Evolutionary conservation across 1,140 invertebrate genomes (phyloP).

Genomic region (Apocrypta bakeri): DNA sequence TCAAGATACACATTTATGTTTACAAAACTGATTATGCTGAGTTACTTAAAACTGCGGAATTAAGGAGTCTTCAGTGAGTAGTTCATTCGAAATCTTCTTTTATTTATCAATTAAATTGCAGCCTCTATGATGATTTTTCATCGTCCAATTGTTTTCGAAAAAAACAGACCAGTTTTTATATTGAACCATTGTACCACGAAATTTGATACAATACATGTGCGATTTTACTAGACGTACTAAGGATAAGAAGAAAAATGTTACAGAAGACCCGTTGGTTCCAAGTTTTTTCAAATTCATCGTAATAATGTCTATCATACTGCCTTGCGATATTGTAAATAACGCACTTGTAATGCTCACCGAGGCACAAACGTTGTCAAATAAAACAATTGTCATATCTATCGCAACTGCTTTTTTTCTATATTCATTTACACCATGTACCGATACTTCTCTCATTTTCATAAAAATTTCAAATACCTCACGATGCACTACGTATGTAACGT

Average conservation of each 20-base stretch:
- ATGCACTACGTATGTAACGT: not conserved
- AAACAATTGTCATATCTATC: slow-evolving; percentile 29
- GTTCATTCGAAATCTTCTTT: not conserved
- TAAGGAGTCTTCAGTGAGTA: not conserved
- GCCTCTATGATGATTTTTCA: too few species aligned
- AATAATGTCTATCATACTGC: not conserved
- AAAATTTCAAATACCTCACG: not conserved
- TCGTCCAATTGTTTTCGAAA: too few species aligned
- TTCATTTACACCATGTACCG: slow-evolving; percentile 19
- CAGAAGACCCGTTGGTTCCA: not conserved
- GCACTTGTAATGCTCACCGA: slow-evolving; percentile 37
- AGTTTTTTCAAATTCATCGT: not conserved
- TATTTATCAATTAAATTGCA: too few species aligned
- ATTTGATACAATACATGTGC: too few species aligned
- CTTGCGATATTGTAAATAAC: slow-evolving; percentile 41
- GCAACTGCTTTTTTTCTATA: not conserved
- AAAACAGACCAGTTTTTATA: too few species aligned
- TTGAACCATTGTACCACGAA: too few species aligned
- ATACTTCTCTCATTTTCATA: not conserved
- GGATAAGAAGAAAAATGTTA: not conserved
- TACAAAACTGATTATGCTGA: slow-evolving; percentile 22
- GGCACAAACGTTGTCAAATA: slow-evolving; percentile 37
- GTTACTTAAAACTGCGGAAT: not conserved
- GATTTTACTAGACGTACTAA: too few species aligned
- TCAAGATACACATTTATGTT: not conserved